Evolutionary conservation across 2,797 vertebrate species (phyloP).

Genomic region (Anguilla pacifica): DNA sequence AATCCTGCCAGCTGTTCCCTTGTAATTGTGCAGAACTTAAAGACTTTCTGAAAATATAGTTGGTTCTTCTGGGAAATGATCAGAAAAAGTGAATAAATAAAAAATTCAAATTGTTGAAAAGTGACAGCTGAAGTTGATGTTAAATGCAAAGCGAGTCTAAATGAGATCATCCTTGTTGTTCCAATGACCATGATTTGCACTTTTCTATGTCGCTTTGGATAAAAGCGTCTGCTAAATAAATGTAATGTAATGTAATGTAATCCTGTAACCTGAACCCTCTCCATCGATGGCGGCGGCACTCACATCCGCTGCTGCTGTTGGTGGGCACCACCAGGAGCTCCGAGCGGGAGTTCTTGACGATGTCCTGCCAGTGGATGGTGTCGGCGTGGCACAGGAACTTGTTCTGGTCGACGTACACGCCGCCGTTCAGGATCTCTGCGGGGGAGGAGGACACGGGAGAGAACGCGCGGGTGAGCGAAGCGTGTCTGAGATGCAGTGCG

Average conservation of each 20-base stretch:
- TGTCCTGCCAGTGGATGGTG: constrained; percentile 88
- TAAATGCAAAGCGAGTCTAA: background rate
- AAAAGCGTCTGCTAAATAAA: no score
- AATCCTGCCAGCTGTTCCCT: background rate
- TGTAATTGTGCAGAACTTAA: background rate
- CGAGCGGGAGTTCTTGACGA: constrained; percentile 79
- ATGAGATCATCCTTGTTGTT: no score
- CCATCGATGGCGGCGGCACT: constrained; percentile 32
- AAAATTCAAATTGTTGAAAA: background rate
- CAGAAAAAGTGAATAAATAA: background rate
- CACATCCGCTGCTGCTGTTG: constrained; percentile 78
- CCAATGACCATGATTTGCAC: no score
- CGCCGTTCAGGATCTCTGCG: constrained; percentile 85
- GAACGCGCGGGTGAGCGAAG: background rate
- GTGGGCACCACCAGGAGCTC: constrained; percentile 83
- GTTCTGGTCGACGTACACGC: constrained; percentile 86
- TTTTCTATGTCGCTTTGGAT: no score
- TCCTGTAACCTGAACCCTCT: background rate
- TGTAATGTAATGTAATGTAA: no score
- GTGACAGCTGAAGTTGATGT: background rate
- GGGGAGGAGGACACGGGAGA: constrained; percentile 27
- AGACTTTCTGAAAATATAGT: no score
- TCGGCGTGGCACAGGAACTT: constrained; percentile 86
- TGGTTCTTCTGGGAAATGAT: background rate
- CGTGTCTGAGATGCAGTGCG: background rate